These are phyloP conservation scores for Rhinogobio ventralis DNA, from an alignment of 2,797 vertebrate species.

Conservation along the genomic window DNA sequence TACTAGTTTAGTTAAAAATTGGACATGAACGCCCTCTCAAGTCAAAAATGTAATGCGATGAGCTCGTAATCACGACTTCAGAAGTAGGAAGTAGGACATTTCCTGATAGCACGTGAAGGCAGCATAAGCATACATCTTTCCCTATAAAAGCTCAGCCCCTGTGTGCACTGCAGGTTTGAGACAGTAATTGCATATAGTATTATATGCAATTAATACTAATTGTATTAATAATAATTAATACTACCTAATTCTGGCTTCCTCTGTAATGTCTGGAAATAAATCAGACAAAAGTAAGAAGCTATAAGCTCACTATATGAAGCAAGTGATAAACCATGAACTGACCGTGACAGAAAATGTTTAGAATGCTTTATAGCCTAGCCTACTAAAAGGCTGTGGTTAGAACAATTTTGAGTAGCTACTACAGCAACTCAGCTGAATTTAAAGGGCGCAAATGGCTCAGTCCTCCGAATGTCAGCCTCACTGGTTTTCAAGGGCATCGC, in stretches of 20 bases:
- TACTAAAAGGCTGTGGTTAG: background rate
- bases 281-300: background rate
- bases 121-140: background rate
- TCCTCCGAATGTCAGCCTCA: constrained; percentile 81
- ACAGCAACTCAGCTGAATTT: constrained; percentile 40
- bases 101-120: no score
- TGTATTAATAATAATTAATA: no score
- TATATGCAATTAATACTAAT: no score
- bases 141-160: background rate
- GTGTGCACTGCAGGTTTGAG: background rate
- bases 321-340: background rate
- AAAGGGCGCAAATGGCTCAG: constrained; percentile 43
- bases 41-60: no score
- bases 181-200: background rate
- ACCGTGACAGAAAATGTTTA: background rate
- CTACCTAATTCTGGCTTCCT: background rate
- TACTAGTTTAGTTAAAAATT: no score
- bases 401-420: constrained; percentile 15
- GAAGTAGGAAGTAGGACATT: no score
- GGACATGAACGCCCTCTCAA: no score
- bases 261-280: background rate
- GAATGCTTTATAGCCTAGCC: background rate
- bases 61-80: no score
- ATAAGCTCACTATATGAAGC: background rate
- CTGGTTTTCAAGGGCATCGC: constrained; percentile 96